Evolutionary conservation across 1,140 invertebrate genomes (phyloP), one percentile per base, ranked within the genome.

Genomic region (Ctenoplectra terminalis): DNA sequence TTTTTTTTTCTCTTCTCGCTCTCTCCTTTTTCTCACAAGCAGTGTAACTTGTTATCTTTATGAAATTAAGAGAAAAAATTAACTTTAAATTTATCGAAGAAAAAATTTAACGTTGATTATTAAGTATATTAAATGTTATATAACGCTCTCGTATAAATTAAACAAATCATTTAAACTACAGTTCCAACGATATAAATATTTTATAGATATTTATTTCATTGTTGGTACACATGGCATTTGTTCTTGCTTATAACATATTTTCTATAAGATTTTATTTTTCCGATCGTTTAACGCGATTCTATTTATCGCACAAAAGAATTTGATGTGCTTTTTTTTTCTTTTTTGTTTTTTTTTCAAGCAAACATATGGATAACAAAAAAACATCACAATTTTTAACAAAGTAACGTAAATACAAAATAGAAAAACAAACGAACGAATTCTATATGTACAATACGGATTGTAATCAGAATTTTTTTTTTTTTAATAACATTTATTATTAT

Each of bases 181-280:
- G 1, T 29, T 43, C 7, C 3, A 66, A 37, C 50, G 50, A 52
- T 75, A 29, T n/a, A 23, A n/a, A 46, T 46, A 66, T 23, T 66
- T 76, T 64, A 40, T n/a, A n/a, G 3, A 46, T 67, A 29, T 29
- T 66, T 76, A 31, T 66, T 76, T 52, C 13, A 66, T 66, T 66
- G 52, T 23, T 23, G 7, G 26, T 52, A 66, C 34, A 31, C 66
- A 40, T n/a, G 23, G n/a, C 37, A 34, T 71, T 56, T 13, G 7
- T 5, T 23, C 5, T 20, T n/a, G 37, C 29, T 66, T 26, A 3
- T 20, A 29, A 66, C n/a, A 46, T 58, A 37, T 13, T 40, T 26
- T 26, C 7, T 37, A 26, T 13, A 52, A 15, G 15, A 13, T 56
- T 26, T 70, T 20, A 9, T 7, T 52, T 23, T 1, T 29, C 11